Percentiles rank a stretch among this genome's conserved stretches.
These are phyloP conservation scores for Myotis findleyi DNA, from an alignment of 2,797 vertebrate species.

Conservation along the genomic window DNA sequence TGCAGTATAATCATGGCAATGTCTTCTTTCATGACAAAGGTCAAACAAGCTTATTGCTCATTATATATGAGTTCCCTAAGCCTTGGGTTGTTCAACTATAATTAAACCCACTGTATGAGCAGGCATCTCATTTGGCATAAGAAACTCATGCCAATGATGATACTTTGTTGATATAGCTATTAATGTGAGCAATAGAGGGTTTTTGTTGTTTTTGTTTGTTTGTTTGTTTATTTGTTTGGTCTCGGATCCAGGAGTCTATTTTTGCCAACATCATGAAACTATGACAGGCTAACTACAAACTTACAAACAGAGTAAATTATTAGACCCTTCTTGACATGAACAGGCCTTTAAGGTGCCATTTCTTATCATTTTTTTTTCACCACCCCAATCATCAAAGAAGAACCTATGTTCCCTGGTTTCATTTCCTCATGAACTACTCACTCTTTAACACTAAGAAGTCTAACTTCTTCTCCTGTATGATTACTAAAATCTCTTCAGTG, in stretches of 20 bases:
- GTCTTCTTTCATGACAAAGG: conserved; percentile 29
- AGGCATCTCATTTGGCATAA: not conserved
- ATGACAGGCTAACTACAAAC: not conserved
- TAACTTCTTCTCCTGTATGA: not conserved
- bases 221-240: not conserved
- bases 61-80: not conserved
- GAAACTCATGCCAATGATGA: not conserved
- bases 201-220: not conserved
- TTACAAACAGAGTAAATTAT: not conserved
- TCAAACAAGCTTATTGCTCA: not conserved
- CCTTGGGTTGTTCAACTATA: not conserved
- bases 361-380: not conserved
- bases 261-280: not conserved
- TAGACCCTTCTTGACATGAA: not conserved
- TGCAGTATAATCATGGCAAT: not conserved
- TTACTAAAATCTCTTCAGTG: not conserved
- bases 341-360: not conserved
- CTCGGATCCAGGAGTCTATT: not conserved
- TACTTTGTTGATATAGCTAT: not conserved
- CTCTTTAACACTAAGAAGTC: not conserved
- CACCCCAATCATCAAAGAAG: not conserved
- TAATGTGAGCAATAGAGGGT: not conserved
- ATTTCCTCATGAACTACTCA: not conserved
- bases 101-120: not conserved
- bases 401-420: not conserved